Evolutionary conservation across 2,113 vertebrate genomes (phyloP), one percentile per base, ranked within the genome.

Genomic region (Smithornis capensis): DNA sequence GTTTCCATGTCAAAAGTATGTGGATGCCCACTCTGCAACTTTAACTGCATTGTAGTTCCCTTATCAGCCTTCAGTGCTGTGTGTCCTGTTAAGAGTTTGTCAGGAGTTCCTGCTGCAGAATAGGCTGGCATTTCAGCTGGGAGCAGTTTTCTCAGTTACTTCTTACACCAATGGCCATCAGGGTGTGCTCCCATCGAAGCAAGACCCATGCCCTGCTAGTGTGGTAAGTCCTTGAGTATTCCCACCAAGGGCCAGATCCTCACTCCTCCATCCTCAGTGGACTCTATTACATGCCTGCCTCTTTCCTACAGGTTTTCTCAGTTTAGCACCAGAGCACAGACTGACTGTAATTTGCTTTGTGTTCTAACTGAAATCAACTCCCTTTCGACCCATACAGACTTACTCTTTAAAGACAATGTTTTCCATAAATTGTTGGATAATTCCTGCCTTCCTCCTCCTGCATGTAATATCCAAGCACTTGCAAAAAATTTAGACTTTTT

Each of bases 1-100:
- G 22, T 79, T 27, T 69, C 55, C 8, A 0, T 2, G 33, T 37
- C 40, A 25, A 22, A 31, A n/a, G n/a, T 14, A 9, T 1, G 0
- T 0, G 6, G 71, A 17, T 42, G 31, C 49, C 12, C 1, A 0
- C 29, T 28, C 60, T 33, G 35, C 85, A 79, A 24, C 49, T 24
- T 21, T 22, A 3, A n/a, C n/a, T 18, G 49, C 1, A 0, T 31
- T 38, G 18, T 17, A 14, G 4, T 38, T 38, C 74, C 60, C 52
- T 47, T 19, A 8, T 12, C 49, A 76, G 27, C 44, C 69, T 50
- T 62, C 67, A 8, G n/a, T 33, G 12, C 55, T 44, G 10, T 5
- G 17, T 13, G 10, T 23, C 17, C 77, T 1, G 0, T 15, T 52
- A 19, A 19, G 25, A 8, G 40, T 50, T 68, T 67, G 38, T 27